phyloP scores from a whole-genome alignment of 1,140 invertebrate genomes.

The Xylocopa sonorina region DNA sequence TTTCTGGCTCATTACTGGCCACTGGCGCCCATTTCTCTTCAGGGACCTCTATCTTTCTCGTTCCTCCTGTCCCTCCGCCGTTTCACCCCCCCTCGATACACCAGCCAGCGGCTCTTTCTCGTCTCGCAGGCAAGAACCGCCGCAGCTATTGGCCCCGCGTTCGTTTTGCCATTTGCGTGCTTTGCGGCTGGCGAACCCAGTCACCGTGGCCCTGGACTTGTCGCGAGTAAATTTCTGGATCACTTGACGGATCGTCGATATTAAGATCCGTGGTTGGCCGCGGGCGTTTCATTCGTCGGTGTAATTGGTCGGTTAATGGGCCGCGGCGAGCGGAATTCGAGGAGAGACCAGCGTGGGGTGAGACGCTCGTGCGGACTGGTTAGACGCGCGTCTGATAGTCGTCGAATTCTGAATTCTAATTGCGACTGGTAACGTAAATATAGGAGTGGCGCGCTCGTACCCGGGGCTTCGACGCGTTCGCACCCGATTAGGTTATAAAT shows the following conservation, averaged over 20 bases:
- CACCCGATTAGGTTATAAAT: conserved; percentile 64
- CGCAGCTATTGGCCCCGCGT: conserved; percentile 25
- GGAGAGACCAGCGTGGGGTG: too few relatives aligned
- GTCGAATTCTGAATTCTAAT: background rate
- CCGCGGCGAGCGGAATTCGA: background rate
- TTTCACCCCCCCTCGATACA: too few relatives aligned
- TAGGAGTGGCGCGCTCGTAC: background rate
- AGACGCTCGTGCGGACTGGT: background rate
- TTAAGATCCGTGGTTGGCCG: conserved; percentile 56
- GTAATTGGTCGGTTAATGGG: conserved; percentile 25
- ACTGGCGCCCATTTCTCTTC: conserved; percentile 77
- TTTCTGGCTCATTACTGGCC: conserved; percentile 81
- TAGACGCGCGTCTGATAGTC: background rate
- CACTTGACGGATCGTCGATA: conserved; percentile 73
- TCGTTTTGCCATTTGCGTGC: conserved; percentile 21
- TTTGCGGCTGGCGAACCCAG: background rate
- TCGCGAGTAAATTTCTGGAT: conserved; percentile 40
- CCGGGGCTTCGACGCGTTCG: conserved; percentile 40
- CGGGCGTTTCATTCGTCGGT: background rate
- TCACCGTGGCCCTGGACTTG: background rate
- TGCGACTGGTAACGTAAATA: conserved; percentile 15
- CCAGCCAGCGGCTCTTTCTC: background rate
- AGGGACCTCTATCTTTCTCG: background rate
- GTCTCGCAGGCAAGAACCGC: conserved; percentile 5
- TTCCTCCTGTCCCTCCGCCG: background rate